Evolutionary conservation across 2,888 invertebrate genomes (phyloP).

Genomic region (Pollenia labialis): DNA sequence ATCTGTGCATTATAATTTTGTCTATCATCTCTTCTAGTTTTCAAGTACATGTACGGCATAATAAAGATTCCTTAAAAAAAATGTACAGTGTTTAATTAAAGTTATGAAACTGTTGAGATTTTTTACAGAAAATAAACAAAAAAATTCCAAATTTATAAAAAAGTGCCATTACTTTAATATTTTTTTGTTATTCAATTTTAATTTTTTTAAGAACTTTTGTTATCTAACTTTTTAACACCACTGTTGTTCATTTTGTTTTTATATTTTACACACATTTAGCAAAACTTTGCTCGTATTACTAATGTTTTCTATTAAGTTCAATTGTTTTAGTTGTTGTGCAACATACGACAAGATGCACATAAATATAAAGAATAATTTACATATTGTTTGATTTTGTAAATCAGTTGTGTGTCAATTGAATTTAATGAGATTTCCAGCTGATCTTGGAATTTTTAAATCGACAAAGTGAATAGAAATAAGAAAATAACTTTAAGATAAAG

Average conservation of each 20-base stretch:
- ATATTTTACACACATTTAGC: neutral
- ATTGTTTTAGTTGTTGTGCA: conserved; percentile 59
- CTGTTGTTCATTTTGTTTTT: neutral
- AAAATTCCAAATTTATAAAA: neutral
- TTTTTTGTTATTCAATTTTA: neutral
- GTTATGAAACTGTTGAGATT: neutral
- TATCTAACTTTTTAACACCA: neutral
- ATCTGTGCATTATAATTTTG: conserved; percentile 15
- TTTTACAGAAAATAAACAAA: neutral
- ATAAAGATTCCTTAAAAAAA: conserved; percentile 11
- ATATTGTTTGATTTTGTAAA: conserved; percentile 61
- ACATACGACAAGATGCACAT: conserved; percentile 31
- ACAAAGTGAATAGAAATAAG: neutral
- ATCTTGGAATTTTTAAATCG: conserved; percentile 75
- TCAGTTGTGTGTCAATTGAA: conserved; percentile 72
- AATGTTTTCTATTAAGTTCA: conserved; percentile 59
- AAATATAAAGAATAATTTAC: conserved; percentile 54
- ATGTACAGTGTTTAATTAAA: neutral
- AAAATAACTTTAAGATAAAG: neutral
- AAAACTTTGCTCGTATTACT: neutral
- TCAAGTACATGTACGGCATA: conserved; percentile 49
- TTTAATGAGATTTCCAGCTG: conserved; percentile 76
- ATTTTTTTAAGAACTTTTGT: neutral
- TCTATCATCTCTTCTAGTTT: conserved; percentile 23
- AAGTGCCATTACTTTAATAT: neutral